Evolutionary conservation across 1,140 invertebrate genomes (phyloP).

Genomic region (Littorina saxatilis): DNA sequence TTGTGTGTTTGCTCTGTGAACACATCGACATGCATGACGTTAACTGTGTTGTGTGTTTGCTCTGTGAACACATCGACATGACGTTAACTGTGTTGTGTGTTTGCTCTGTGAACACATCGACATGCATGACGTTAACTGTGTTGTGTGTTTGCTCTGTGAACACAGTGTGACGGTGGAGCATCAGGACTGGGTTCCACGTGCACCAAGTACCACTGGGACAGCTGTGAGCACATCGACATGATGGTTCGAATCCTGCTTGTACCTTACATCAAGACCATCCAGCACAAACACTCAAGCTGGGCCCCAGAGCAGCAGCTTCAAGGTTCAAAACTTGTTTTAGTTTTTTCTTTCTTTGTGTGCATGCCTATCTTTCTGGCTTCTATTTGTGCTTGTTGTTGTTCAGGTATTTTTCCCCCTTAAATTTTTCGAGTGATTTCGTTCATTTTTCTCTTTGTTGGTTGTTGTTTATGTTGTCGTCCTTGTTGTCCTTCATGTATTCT

Average conservation of each 20-base stretch:
- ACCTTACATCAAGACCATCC: constrained; percentile 34
- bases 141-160: not conserved
- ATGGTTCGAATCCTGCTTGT: constrained; percentile 45
- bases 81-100: not conserved
- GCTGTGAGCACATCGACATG: constrained; percentile 43
- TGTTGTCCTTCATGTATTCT: too few species aligned
- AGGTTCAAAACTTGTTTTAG: too few species aligned
- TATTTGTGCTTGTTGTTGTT: too few species aligned
- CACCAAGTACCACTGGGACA: constrained; percentile 38
- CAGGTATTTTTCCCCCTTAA: too few species aligned
- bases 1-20: too few species aligned
- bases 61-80: not conserved
- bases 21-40: too few species aligned
- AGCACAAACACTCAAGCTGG: constrained; percentile 39
- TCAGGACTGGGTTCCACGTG: constrained; percentile 39
- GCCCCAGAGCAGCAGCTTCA: constrained; percentile 38
- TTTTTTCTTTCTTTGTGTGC: too few species aligned
- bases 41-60: not conserved
- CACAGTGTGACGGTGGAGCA: constrained; percentile 38
- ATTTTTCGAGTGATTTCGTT: too few species aligned
- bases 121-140: too few species aligned
- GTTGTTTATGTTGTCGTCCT: too few species aligned
- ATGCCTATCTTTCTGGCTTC: too few species aligned
- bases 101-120: not conserved
- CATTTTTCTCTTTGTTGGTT: too few species aligned